A percentile compares a stretch with the other conserved stretches of the same genome.
Conservation (phyloP, 2,797 vertebrate species). For the Acanthurus leucopareius region DNA sequence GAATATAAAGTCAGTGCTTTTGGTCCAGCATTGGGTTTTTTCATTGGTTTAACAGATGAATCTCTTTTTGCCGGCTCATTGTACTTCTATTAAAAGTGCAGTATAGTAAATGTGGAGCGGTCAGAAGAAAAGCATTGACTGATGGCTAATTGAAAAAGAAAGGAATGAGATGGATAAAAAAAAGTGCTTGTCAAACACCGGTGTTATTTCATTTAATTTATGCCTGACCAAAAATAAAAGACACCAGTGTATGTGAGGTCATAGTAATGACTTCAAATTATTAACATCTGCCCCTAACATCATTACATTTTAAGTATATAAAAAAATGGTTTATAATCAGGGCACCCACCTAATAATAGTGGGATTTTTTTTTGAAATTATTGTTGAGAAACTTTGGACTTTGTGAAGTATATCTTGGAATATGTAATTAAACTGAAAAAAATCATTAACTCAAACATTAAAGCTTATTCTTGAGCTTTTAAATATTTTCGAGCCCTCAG, state of each 20-base stretch:
- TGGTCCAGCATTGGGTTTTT: too few species aligned
- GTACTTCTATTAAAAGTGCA: neutral
- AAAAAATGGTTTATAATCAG: neutral
- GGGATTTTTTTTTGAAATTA: neutral
- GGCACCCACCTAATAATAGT: neutral
- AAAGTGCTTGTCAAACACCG: too few species aligned
- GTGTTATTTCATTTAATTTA: neutral
- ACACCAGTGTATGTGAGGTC: too few species aligned
- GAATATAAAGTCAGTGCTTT: neutral
- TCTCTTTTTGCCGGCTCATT: neutral
- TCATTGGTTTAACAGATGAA: neutral
- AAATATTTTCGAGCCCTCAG: neutral
- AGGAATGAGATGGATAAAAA: neutral
- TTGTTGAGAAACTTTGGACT: neutral
- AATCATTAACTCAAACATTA: too few species aligned
- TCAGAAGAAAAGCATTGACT: neutral
- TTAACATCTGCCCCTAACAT: too few species aligned
- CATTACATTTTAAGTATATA: too few species aligned
- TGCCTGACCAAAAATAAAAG: neutral
- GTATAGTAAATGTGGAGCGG: neutral
- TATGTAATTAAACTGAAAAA: neutral
- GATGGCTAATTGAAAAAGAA: neutral
- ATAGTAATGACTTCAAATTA: neutral
- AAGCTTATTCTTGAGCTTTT: too few species aligned
- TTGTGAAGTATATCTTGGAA: neutral